phyloP scores from a whole-genome alignment of 2,797 vertebrate genomes.

The Artibeus lituratus region DNA sequence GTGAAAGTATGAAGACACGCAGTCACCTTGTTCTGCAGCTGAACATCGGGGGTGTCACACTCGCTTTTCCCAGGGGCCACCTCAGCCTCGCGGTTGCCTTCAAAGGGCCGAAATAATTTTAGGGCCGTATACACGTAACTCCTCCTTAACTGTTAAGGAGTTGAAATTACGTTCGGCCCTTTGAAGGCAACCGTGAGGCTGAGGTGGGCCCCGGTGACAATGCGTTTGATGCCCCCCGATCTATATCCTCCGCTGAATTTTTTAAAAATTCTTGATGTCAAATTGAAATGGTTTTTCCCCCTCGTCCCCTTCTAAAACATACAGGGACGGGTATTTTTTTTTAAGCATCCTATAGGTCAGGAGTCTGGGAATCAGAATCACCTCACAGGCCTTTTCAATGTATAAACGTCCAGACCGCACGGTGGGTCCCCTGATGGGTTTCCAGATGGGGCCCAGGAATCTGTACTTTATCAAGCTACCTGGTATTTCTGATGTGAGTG shows the following conservation, averaged over 20 bases:
- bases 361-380: not conserved
- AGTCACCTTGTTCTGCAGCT: not conserved
- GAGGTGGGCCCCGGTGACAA: no score
- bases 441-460: not conserved
- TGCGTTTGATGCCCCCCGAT: no score
- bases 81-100: no score
- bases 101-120: no score
- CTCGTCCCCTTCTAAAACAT: not conserved
- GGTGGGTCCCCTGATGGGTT: accelerated
- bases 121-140: no score
- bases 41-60: not conserved
- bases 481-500: accelerated
- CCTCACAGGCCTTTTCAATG: not conserved
- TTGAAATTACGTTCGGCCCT: no score
- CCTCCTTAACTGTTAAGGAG: no score
- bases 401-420: not conserved
- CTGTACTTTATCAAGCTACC: not conserved
- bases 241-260: not conserved
- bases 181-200: no score
- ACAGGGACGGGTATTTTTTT: not conserved
- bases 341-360: not conserved
- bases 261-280: not conserved
- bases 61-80: no score
- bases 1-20: not conserved
- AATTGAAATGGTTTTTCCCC: not conserved